Evolutionary conservation across 2,113 vertebrate species (phyloP), one percentile per base, ranked within the genome.

Genomic region (Thamnophis sirtalis): DNA sequence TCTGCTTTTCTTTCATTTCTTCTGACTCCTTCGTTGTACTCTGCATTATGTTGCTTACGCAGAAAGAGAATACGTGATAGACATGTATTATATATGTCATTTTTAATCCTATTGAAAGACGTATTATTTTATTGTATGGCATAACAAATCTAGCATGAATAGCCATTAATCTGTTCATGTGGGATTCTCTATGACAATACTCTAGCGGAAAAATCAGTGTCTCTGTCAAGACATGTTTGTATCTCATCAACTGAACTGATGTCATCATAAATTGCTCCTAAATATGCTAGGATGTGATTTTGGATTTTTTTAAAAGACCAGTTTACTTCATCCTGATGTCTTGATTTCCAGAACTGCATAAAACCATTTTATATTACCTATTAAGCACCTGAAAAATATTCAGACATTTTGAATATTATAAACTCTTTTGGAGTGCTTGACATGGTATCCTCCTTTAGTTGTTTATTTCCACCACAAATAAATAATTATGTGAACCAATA

Each of bases 321-420:
- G 26, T 49, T 87, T 73, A 43, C 2, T 87, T 91, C 50, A 54
- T 86, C 85, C 43, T 13, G 21, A 63, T 73, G 21, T 11, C 49
- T 87, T 21, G n/a, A 91, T 91, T 87, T 86, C 58, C 86, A 91
- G 58, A 91, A 91, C 22, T 91, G 58, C 54, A 54, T 73, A 68
- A 91, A 87, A 60, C 26, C 13, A 49, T 53, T 91, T 87, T 91
- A 87, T 87, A 90, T 90, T 90, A 24, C 38, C 51, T 80, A 21
- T 80, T 38, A 80, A 80, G n/a, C 48, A 63, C 26, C 24, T 60
- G 24, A 24, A 28, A 60, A 60, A 60, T 60, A 89, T 68, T 28
- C 48, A 19, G 13, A 19, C 5, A 3, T 84, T n/a, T 51, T 63
- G 49, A 53, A 90, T 63, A n/a, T 63, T 63, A n/a, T 53, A 43